Percentiles rank a stretch among this genome's conserved stretches.
phyloP scores from a whole-genome alignment of 2,113 vertebrate genomes.

The Ailurus styani region DNA sequence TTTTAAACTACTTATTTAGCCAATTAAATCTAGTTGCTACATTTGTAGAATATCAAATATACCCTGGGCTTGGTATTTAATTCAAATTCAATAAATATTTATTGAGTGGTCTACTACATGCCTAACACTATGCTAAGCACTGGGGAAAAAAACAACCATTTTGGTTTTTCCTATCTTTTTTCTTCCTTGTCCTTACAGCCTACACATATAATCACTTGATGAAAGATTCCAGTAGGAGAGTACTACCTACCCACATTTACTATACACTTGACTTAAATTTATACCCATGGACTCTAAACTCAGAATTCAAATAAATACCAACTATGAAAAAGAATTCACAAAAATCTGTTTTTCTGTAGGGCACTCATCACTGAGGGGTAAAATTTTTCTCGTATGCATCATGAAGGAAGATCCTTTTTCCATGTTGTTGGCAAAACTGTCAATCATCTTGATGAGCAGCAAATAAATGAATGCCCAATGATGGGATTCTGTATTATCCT shows the following conservation, averaged over 20 bases:
- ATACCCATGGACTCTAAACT: constrained; percentile 15
- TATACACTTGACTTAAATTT: constrained; percentile 43
- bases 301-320: constrained; percentile 53
- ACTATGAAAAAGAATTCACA: constrained; percentile 65
- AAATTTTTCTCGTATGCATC: constrained; percentile 73
- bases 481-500: constrained; percentile 88
- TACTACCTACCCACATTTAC: background rate
- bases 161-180: background rate
- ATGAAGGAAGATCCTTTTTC: constrained; percentile 77
- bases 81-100: constrained; percentile 65
- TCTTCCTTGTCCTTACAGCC: background rate
- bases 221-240: background rate
- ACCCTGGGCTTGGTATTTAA: constrained; percentile 35
- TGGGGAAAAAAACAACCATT: background rate
- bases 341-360: constrained; percentile 64
- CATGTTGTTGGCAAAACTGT: constrained; percentile 83
- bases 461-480: constrained; percentile 88
- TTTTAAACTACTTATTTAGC: constrained; percentile 47
- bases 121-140: constrained; percentile 30
- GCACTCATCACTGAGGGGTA: constrained; percentile 74
- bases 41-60: constrained; percentile 37
- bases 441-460: constrained; percentile 88
- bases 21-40: constrained; percentile 46
- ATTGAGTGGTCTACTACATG: constrained; percentile 28
- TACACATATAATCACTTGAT: background rate